Evolutionary conservation across 2,888 invertebrate species (phyloP).

Genomic region (Gasteruption jaculator): DNA sequence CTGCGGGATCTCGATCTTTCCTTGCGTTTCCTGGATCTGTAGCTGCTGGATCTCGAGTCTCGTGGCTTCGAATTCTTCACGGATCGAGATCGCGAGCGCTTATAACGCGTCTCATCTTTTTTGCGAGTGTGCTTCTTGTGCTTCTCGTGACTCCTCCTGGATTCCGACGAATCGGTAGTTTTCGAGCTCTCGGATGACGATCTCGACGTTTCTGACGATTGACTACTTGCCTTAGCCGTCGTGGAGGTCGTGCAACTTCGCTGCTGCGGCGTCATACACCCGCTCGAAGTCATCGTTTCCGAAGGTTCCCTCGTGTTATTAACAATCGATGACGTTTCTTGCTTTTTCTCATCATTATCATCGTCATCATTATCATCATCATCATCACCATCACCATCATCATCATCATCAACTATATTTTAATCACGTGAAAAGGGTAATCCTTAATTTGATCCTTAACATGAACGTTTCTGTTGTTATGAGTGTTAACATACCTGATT

Average conservation of each 20-base stretch:
- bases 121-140: slow-evolving; percentile 24
- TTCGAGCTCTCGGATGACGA: slow-evolving; percentile 29
- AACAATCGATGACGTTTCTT: slow-evolving; percentile 47
- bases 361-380: no score
- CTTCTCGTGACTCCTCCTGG: slow-evolving; percentile 31
- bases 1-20: slow-evolving; percentile 35
- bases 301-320: slow-evolving; percentile 47
- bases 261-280: slow-evolving; percentile 38
- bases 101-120: slow-evolving; percentile 11
- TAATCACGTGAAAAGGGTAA: no score
- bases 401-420: neutral
- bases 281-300: slow-evolving; percentile 40
- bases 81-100: slow-evolving; percentile 9
- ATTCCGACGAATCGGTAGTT: slow-evolving; percentile 26
- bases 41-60: slow-evolving; percentile 38
- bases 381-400: slow-evolving; percentile 10
- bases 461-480: no score
- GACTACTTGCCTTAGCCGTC: slow-evolving; percentile 28
- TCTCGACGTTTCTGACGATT: slow-evolving; percentile 32
- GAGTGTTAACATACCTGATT: slow-evolving; percentile 41
- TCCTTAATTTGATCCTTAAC: no score
- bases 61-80: slow-evolving; percentile 8
- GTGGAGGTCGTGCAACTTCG: slow-evolving; percentile 27
- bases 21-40: slow-evolving; percentile 29
- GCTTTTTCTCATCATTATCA: no score